These are phyloP conservation scores for Ciconia boyciana DNA, from an alignment of 2,113 vertebrate genomes.

Conservation along the genomic window DNA sequence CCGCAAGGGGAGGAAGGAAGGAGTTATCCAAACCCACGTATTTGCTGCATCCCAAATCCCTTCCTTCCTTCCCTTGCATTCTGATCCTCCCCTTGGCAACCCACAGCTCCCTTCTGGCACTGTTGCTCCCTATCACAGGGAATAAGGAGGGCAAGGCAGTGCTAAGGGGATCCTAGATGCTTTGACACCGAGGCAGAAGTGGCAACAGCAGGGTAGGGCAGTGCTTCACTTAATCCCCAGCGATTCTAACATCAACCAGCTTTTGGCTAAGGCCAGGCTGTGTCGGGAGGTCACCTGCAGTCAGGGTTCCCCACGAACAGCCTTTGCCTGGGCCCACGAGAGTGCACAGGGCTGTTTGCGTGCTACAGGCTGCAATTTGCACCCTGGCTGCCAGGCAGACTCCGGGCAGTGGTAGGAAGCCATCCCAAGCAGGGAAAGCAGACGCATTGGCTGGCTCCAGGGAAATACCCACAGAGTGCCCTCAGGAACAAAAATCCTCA, in stretches of 20 bases:
- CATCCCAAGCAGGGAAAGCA: not conserved
- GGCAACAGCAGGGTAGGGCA: not conserved
- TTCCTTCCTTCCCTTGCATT: not conserved
- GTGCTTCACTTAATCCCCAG: not conserved
- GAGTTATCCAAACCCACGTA: not conserved
- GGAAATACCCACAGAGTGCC: not conserved
- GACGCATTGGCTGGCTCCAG: not conserved
- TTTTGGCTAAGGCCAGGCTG: accelerated
- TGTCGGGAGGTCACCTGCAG: not conserved
- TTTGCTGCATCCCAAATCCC: not conserved
- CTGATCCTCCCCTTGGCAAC: not conserved
- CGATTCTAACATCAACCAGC: not conserved
- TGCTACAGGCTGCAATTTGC: not conserved
- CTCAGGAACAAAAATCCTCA: not conserved
- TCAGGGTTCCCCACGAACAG: not conserved
- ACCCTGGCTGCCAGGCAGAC: not conserved
- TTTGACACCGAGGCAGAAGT: not conserved
- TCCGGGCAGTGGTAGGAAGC: not conserved
- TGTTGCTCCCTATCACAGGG: not conserved
- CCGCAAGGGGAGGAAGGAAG: not conserved
- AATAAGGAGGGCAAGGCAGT: not conserved
- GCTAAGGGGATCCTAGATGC: not conserved
- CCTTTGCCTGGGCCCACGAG: not conserved
- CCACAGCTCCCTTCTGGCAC: not conserved
- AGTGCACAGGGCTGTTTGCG: not conserved